Evolutionary conservation across 2,113 vertebrate species (phyloP).

Genomic region (Litocranius walleri): DNA sequence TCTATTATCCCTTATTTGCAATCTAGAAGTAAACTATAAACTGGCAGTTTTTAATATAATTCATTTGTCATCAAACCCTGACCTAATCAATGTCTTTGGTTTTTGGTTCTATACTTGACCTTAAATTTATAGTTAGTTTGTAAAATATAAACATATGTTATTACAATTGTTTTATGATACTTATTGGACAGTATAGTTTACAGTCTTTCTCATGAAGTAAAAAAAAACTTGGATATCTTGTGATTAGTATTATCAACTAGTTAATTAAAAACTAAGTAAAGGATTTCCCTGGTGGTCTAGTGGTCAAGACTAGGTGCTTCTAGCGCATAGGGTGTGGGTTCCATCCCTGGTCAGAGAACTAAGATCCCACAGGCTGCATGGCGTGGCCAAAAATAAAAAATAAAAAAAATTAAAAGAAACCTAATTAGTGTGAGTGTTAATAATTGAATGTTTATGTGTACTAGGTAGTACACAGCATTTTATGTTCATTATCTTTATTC

Average conservation of each 20-base stretch:
- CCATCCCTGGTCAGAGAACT: neutral
- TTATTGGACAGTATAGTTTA: neutral
- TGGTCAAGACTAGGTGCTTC: neutral
- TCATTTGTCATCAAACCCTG: neutral
- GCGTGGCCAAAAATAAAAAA: neutral
- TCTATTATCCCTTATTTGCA: neutral
- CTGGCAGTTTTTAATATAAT: neutral
- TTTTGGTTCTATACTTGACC: neutral
- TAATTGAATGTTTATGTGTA: neutral
- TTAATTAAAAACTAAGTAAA: neutral
- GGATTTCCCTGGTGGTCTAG: neutral
- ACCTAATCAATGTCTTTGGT: neutral
- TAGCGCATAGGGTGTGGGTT: no score
- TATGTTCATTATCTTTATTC: neutral
- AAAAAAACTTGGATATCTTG: neutral
- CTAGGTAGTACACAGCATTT: neutral
- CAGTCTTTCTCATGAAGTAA: neutral
- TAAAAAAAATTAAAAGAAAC: neutral
- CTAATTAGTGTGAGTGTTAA: neutral
- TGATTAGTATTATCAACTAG: neutral
- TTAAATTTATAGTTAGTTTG: conserved; percentile 11
- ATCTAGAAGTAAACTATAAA: neutral
- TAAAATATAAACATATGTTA: neutral
- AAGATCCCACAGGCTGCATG: accelerated
- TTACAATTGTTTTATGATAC: neutral